These are phyloP conservation scores for Clinocottus analis DNA, from an alignment of 2,113 vertebrate genomes.

Conservation along the genomic window DNA sequence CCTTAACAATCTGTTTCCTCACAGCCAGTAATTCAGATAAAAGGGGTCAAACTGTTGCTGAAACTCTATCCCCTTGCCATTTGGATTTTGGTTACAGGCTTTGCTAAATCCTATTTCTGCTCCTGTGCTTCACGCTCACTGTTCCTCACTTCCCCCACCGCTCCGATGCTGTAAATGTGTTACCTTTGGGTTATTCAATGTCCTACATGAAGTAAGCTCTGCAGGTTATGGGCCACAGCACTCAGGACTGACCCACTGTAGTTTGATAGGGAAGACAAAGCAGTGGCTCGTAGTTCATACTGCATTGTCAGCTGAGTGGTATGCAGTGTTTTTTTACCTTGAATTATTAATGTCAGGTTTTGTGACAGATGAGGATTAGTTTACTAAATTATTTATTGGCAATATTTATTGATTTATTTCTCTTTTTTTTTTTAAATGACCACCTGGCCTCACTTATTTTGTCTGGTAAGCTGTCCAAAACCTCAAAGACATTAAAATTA, in stretches of 20 bases:
- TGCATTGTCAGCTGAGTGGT: conserved; percentile 45
- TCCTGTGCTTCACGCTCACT: background rate
- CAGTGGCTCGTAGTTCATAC: conserved; percentile 21
- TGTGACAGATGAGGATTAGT: background rate
- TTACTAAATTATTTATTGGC: background rate
- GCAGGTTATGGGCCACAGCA: background rate
- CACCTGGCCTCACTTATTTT: background rate
- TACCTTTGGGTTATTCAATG: conserved; percentile 2
- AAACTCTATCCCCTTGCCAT: conserved; percentile 8
- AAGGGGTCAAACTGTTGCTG: conserved; percentile 4
- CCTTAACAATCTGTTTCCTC: conserved; percentile 15
- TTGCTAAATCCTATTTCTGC: conserved; percentile 13
- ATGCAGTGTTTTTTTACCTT: conserved; percentile 4
- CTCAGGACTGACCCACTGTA: conserved; percentile 11
- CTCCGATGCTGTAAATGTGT: conserved; percentile 26
- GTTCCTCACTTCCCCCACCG: background rate
- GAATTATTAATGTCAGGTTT: background rate
- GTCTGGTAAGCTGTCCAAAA: background rate
- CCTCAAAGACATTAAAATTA: background rate
- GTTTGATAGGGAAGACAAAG: conserved; percentile 42
- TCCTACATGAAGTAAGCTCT: conserved; percentile 16
- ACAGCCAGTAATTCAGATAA: background rate
- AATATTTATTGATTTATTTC: background rate
- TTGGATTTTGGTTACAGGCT: background rate
- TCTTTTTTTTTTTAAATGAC: too few species aligned